Base-by-base conservation (phyloP, 2,113 vertebrate genomes). In the Campylorhamphus procurvoides region DNA sequence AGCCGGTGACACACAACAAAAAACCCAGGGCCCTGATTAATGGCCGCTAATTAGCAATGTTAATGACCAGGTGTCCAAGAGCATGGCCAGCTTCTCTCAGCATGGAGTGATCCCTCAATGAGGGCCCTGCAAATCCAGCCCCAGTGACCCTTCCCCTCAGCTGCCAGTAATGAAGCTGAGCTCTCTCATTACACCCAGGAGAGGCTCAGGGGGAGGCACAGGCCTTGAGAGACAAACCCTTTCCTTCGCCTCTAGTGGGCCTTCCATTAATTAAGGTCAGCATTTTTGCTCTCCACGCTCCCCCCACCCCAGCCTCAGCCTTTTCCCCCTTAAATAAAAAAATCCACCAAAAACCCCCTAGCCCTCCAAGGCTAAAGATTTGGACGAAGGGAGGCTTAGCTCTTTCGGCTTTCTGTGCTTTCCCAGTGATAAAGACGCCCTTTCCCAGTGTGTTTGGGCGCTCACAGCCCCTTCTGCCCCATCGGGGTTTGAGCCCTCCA, bases 51-150 rank as follows among this genome's bases (percentile, higher is more conserved):
- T 99, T 99, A 99, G 99, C 99, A 99, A 99, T 99, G 99, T 99
- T 99, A 99, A 99, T 99, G 99, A 99, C 99, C 99, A 99, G 99
- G 99, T 99, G 99, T 99, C 99, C 98, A 98, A 98, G 98, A 99
- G 98, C 98, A 97, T 86, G 98, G 99, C 99, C 99, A 99, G 98
- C 98, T 99, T 98, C 98, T 99, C 99, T 98, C 99, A 99, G 98
- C 98, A 98, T 98, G 98, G 98, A 98, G 98, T 97, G 97, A 98
- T 97, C 98, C 98, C 98, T 99, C 98, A 98, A 98, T 98, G 97
- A 98, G 98, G 98, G 98, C 98, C 98, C 98, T 97, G 98, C 98
- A 99, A 99, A 99, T 99, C 98, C 98, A 98, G 98, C 98, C 98
- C 98, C 98, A 96, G 97, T 99, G 98, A 99, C 99, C 99, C 98